Evolutionary conservation across 1,140 invertebrate genomes (phyloP).

Genomic region (Microvelia longipes): DNA sequence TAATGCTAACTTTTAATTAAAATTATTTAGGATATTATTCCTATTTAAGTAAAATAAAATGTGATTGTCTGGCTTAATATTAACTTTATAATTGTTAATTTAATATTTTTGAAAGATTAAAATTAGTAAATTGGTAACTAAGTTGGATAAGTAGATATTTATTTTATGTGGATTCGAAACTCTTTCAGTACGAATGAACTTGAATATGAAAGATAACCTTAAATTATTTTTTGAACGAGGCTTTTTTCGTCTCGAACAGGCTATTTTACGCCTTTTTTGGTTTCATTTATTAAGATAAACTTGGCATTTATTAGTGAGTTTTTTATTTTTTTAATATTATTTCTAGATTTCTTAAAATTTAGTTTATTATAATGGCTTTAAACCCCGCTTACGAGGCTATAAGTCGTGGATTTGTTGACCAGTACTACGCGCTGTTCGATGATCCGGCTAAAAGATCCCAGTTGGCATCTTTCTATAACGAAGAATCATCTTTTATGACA

Average conservation of each 20-base stretch:
- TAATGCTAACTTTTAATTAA: too few species aligned
- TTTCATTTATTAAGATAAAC: background rate
- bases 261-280: background rate
- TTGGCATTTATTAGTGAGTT: background rate
- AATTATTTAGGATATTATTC: too few species aligned
- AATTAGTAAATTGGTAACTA: too few species aligned
- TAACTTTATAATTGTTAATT: too few species aligned
- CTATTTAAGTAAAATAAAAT: too few species aligned
- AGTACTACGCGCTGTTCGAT: conserved; percentile 83
- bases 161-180: too few species aligned
- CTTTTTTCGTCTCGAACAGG: background rate
- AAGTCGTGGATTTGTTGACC: conserved; percentile 80
- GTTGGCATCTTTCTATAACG: conserved; percentile 81
- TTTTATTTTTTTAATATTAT: background rate
- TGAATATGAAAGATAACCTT: too few species aligned
- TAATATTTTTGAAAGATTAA: too few species aligned
- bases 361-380: conserved; percentile 44
- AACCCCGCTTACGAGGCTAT: conserved; percentile 82
- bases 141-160: too few species aligned
- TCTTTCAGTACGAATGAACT: too few species aligned
- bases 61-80: too few species aligned
- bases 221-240: background rate
- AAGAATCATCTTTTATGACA: conserved; percentile 82
- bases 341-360: background rate
- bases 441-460: conserved; percentile 62